These are phyloP conservation scores for Hypercompe scribonia DNA, from an alignment of 2,888 invertebrate species.

Conservation along the genomic window DNA sequence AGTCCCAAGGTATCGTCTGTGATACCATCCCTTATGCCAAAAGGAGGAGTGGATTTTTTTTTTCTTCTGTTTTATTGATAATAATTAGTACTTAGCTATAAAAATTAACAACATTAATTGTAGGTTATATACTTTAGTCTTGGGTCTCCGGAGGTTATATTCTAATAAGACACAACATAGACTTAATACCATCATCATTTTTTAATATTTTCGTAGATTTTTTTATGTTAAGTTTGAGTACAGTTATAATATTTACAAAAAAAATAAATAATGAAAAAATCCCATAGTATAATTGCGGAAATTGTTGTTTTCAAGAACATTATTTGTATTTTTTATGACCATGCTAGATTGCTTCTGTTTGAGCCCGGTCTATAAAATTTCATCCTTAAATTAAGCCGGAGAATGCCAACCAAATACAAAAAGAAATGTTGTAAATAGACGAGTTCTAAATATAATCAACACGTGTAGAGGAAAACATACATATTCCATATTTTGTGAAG, in stretches of 20 bases:
- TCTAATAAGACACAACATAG: not conserved
- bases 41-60: too few relatives aligned
- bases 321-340: not conserved
- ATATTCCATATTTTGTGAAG: slow-evolving; percentile 22
- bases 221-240: not conserved
- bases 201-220: too few relatives aligned
- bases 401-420: not conserved
- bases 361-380: not conserved
- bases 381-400: not conserved
- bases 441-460: not conserved
- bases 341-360: too few relatives aligned
- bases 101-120: too few relatives aligned
- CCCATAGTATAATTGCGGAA: not conserved
- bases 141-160: too few relatives aligned
- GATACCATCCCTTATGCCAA: too few relatives aligned
- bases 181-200: too few relatives aligned
- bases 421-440: not conserved
- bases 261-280: not conserved
- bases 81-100: too few relatives aligned
- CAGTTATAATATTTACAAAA: not conserved
- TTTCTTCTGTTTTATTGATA: too few relatives aligned
- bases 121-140: too few relatives aligned
- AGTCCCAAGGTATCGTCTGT: too few relatives aligned
- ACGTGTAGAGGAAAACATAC: slow-evolving; percentile 12
- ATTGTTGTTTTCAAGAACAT: not conserved